Base-by-base conservation (phyloP, 2,113 vertebrate species). In the Epinephelus lanceolatus region DNA sequence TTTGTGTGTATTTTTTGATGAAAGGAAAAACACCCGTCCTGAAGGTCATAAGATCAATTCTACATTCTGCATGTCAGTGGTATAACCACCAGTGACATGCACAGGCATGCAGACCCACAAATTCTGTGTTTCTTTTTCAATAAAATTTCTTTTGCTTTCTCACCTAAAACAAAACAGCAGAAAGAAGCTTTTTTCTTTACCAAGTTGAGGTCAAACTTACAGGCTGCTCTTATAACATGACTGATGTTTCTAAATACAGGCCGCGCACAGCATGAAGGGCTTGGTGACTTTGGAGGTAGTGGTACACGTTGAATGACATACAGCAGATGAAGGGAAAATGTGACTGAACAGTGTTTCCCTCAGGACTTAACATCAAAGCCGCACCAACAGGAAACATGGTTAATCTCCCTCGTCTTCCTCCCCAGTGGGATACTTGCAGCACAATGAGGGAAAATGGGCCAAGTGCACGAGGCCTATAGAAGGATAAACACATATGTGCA, bases 341-440 rank as follows among this genome's bases (percentile, higher is more conserved):
- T 71, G 84, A 93, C 86, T 88, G 91, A 90, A 61, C 91, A 63
- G 83, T 76, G 18, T 89, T 85, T 92, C 92, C 91, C 90, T 57
- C 75, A 85, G 88, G 92, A 94, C 85, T 88, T 67, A 81, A 94
- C 94, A 94, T 94, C 94, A 95, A 95, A 95, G 92, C 89, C 76
- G 83, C 67, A 80, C 83, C 83, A 93, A 92, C 92, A 91, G 93
- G 94, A 94, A 92, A 91, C 91, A 84, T 63, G 83, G 85, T 89
- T 94, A 94, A 94, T 94, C 93, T 91, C 89, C 90, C 79, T 86
- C 81, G 87, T 85, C 86, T 89, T 85, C 69, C 83, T 91, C 85
- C 90, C 88, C 87, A 82, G 78, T 79, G 88, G 88, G 91, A 76
- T 59, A 88, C 75, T 86, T 55, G 3, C 57, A 69, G 86, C 87